Evolutionary conservation across 2,113 vertebrate genomes (phyloP).

Genomic region (Marmota flaviventris): DNA sequence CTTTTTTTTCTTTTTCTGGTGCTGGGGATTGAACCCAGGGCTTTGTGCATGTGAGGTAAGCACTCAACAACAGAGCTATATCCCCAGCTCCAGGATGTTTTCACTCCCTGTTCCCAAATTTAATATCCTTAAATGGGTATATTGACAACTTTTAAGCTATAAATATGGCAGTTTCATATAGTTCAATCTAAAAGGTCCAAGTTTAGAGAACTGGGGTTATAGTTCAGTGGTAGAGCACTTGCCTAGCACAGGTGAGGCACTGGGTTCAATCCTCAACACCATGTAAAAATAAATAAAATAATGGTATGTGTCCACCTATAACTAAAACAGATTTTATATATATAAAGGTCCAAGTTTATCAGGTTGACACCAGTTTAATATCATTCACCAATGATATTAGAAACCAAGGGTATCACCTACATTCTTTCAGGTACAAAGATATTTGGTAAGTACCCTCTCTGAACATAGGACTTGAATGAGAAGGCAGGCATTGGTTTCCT

Average conservation of each 20-base stretch:
- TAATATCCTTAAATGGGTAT: neutral
- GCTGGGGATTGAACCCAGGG: too few species aligned
- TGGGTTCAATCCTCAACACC: too few species aligned
- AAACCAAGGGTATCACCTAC: neutral
- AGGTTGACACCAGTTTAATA: neutral
- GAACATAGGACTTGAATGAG: neutral
- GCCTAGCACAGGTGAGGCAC: too few species aligned
- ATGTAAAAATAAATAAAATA: too few species aligned
- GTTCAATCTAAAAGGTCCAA: slow-evolving; percentile 18
- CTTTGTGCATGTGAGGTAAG: too few species aligned
- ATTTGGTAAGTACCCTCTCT: neutral
- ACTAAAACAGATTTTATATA: too few species aligned
- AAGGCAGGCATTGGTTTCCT: slow-evolving; percentile 17
- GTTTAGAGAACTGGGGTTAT: neutral
- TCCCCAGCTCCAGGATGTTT: neutral
- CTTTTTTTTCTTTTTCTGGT: too few species aligned
- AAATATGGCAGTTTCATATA: slow-evolving; percentile 38
- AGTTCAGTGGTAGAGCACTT: too few species aligned
- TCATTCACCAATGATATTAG: neutral
- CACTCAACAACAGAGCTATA: too few species aligned
- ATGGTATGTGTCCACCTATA: too few species aligned
- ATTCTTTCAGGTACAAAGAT: neutral
- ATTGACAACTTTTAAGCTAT: slow-evolving; percentile 36
- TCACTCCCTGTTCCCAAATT: neutral
- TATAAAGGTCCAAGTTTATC: too few species aligned